A percentile compares a stretch with the other conserved stretches of the same genome.
Conservation (phyloP, 2,113 vertebrate genomes). For the Carlito syrichta region DNA sequence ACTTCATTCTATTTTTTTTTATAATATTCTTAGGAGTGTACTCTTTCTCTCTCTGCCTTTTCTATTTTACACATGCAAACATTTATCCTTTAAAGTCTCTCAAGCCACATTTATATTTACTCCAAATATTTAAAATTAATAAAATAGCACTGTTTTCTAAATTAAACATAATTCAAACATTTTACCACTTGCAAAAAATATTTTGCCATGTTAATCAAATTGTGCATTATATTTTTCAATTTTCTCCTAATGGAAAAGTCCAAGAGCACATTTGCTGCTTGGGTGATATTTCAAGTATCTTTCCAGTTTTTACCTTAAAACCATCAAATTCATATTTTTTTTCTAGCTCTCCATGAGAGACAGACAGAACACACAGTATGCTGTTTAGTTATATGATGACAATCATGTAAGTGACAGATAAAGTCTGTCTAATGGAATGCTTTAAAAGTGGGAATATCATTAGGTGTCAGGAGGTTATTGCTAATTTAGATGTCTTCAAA, state of each 20-base stretch:
- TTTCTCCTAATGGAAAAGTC: background rate
- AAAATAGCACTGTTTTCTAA: background rate
- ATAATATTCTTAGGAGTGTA: background rate
- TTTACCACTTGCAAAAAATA: background rate
- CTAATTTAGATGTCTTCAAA: background rate
- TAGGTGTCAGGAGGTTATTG: background rate
- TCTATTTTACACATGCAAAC: background rate
- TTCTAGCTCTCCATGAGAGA: background rate
- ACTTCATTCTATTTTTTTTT: background rate
- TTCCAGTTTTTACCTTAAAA: background rate
- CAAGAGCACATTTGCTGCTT: background rate
- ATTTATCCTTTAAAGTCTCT: no score
- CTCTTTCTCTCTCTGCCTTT: no score
- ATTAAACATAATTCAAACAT: background rate
- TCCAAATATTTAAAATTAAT: background rate
- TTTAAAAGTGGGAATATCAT: background rate
- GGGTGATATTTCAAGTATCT: background rate
- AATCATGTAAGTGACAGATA: background rate
- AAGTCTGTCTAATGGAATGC: background rate
- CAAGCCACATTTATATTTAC: background rate
- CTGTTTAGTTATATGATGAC: background rate
- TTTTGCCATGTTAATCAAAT: background rate
- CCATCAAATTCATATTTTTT: background rate
- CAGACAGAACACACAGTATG: background rate
- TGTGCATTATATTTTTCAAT: background rate